Base-by-base conservation (phyloP, 23 tunicate species). In the Ascidia mentula region DNA sequence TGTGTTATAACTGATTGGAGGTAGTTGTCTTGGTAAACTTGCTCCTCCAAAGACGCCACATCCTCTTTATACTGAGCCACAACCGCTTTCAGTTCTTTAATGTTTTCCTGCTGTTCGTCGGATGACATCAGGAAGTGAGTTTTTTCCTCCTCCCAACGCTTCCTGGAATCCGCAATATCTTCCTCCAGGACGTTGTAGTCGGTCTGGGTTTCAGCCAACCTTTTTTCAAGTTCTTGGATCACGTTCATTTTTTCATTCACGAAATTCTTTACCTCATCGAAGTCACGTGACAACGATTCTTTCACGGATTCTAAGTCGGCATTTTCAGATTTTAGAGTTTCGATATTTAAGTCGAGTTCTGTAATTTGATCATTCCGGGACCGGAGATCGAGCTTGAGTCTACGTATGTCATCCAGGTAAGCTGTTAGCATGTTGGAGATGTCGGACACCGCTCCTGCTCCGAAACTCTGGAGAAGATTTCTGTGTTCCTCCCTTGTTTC, bases 321-420 rank as follows among this genome's bases (percentile, higher is more conserved):
- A 30, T 40, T 72, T 40, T 79, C 78, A 12, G 34, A 17, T 5
- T 79, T 32, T 46, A 89, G 37, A 15, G 53, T 73, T 26, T 74
- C 46, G 20, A 60, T 73, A 0, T 34, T 42, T 6, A 18, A 17
- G 33, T 72, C 38, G 18, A 69, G 45, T 15, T 65, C 81, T 24
- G 74, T 39, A 8, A 89, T 60, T 1, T 83, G 88, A 9, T 38
- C 70, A 0, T 81, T 40, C 30, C 38, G 84, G 40, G 53, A 12
- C 24, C n/a, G 32, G 26, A 89, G 42, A 18, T 79, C 77, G 0
- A 65, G 18, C 69, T 89, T 89, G 24, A 89, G 72, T 32, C 74
- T 42, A n/a, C 84, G 78, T 32, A 89, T 89, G 31, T 89, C 88
- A 8, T 79, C 82, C 36, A 84, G 72, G 69, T 89, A 83, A n/a